phyloP scores from a whole-genome alignment of 2,888 invertebrate genomes.

The Pollenia amentaria region DNA sequence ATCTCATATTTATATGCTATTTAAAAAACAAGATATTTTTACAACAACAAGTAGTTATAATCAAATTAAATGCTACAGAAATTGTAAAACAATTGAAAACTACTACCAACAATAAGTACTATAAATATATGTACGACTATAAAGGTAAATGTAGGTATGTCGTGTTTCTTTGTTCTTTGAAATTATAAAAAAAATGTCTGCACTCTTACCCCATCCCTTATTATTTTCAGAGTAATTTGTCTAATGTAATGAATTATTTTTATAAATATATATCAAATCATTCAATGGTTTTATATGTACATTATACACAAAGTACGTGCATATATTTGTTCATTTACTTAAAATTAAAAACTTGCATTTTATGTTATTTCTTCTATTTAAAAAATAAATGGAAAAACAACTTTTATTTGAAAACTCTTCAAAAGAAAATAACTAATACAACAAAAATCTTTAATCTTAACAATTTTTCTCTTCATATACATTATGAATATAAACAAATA shows the following conservation, averaged over 20 bases:
- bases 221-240: conserved; percentile 31
- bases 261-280: conserved; percentile 52
- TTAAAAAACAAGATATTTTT: conserved; percentile 16
- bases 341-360: conserved; percentile 57
- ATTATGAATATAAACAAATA: conserved; percentile 59
- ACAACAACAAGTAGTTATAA: conserved; percentile 2
- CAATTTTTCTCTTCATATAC: conserved; percentile 38
- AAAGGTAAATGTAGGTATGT: conserved; percentile 46
- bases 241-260: conserved; percentile 23
- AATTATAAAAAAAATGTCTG: conserved; percentile 31
- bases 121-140: conserved; percentile 20
- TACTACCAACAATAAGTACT: conserved; percentile 42
- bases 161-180: conserved; percentile 56
- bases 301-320: neutral
- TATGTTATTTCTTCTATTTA: conserved; percentile 26
- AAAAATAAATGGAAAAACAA: conserved; percentile 10
- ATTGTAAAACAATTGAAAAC: conserved; percentile 26
- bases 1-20: neutral
- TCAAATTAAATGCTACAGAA: conserved; percentile 44
- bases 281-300: conserved; percentile 56
- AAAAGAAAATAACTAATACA: conserved; percentile 30
- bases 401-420: conserved; percentile 41
- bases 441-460: conserved; percentile 26
- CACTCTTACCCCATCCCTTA: neutral
- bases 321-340: conserved; percentile 36